Evolutionary conservation across 2,113 vertebrate species (phyloP), one percentile per base, ranked within the genome.

Genomic region (Tetraodon nigroviridis): DNA sequence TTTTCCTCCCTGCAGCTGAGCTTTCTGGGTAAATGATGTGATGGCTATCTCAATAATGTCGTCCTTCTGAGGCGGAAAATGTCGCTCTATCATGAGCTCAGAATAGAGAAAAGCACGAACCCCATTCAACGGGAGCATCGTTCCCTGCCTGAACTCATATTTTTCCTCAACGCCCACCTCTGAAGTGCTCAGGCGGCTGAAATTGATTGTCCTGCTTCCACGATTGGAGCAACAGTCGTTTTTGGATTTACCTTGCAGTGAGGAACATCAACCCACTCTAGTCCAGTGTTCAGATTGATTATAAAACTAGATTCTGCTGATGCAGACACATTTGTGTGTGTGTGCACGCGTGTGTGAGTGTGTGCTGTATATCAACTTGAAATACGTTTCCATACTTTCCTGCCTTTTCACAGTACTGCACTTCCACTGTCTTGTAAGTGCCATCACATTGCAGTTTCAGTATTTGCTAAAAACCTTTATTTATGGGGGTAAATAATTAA

Each of bases 201-300:
- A 85, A 87, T 81, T 69, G 84, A 90, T 89, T 87, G 73, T 69
- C 70, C 73, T 78, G 70, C 75, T 77, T 55, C 66, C 74, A 73
- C 71, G 79, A 73, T 77, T 82, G 73, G 74, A 85, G 79, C 81
- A 85, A 84, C 81, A 79, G 81, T 82, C 88, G 86, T 84, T 84
- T 69, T 83, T 82, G 86, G 87, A 87, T 85, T 89, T 85, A 73
- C 76, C 79, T 71, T 82, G 75, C 81, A 73, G 70, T 65, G 70
- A 64, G 72, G 75, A 82, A 77, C 79, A 84, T 76, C 83, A 83
- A 65, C 78, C 70, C 78, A 75, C 78, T 75, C 69, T 64, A 63
- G 77, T 77, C 71, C 62, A 16, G 6, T 78, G 73, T 82, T 82
- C 75, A 88, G 86, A 89, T 83, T 83, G 87, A 90, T 91, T 84